Percentiles rank a stretch among this genome's conserved stretches.
Conservation (phyloP, 2,888 invertebrate species). For the Macrosiphum euphorbiae region DNA sequence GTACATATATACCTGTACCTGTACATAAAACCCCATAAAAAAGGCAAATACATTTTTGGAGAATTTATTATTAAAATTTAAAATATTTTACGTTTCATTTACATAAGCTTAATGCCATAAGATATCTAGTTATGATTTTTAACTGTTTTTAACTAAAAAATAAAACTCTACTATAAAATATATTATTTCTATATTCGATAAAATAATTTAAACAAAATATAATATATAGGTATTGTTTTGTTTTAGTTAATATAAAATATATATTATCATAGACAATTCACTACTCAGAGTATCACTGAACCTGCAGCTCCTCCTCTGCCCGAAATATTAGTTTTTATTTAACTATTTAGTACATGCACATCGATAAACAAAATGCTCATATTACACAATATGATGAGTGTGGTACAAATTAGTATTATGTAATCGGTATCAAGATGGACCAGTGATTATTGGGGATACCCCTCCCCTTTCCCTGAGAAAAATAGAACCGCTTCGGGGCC, state of each 20-base stretch:
- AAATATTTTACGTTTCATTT: background rate
- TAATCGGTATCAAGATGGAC: background rate
- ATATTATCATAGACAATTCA: background rate
- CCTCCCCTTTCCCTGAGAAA: no score
- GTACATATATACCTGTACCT: no score
- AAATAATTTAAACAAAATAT: background rate
- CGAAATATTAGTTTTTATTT: background rate
- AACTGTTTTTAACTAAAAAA: background rate
- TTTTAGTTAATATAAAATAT: background rate
- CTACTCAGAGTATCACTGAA: background rate
- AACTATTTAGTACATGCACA: background rate
- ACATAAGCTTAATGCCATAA: no score
- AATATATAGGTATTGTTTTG: background rate
- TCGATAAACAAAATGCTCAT: background rate
- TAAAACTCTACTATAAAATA: background rate
- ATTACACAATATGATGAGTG: slow-evolving; percentile 7
- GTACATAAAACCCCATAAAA: background rate
- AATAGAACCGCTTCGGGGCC: no score
- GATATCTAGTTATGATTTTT: background rate
- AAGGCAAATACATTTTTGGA: background rate
- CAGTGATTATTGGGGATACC: no score
- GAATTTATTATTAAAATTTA: background rate
- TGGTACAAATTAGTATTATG: background rate
- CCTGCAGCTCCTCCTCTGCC: background rate
- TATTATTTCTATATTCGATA: background rate